A percentile compares a stretch with the other conserved stretches of the same genome.
These are phyloP conservation scores for Labia minor DNA, from an alignment of 2,888 invertebrate genomes.

Conservation along the genomic window DNA sequence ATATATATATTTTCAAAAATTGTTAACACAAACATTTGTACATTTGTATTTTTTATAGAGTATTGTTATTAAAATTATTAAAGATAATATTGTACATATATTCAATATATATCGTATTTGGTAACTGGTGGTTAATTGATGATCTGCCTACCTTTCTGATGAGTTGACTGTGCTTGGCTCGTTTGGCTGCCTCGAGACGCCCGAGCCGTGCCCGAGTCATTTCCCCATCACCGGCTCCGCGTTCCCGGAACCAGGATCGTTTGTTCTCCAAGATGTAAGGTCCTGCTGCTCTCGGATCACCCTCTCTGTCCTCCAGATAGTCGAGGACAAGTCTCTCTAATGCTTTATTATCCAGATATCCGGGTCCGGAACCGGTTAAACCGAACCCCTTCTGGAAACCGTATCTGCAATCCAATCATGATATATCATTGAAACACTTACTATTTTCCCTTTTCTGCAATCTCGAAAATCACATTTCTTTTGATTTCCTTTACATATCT, in stretches of 20 bases:
- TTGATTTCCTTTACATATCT: too few species aligned
- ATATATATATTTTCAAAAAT: too few species aligned
- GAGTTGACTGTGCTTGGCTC: background rate
- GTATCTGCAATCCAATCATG: conserved; percentile 15
- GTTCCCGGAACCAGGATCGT: conserved; percentile 31
- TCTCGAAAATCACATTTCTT: too few species aligned
- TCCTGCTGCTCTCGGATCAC: conserved; percentile 15
- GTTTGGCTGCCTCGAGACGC: background rate
- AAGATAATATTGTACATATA: too few species aligned
- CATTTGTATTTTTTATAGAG: too few species aligned
- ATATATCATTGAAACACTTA: too few species aligned
- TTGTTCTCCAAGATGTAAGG: conserved; percentile 22
- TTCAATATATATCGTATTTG: too few species aligned
- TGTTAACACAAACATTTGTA: too few species aligned
- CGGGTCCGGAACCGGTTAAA: conserved; percentile 13
- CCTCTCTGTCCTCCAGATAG: conserved; percentile 25
- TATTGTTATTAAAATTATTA: too few species aligned
- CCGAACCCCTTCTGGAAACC: conserved; percentile 15
- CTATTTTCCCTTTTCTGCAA: too few species aligned
- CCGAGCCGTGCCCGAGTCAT: conserved; percentile 24
- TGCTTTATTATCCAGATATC: conserved; percentile 23
- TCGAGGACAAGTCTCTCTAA: conserved; percentile 27
- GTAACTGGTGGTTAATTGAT: too few species aligned
- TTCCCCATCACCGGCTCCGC: conserved; percentile 19
- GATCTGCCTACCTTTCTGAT: background rate